phyloP scores from a whole-genome alignment of 2,888 invertebrate species.

The Exephanes ischioxanthus region DNA sequence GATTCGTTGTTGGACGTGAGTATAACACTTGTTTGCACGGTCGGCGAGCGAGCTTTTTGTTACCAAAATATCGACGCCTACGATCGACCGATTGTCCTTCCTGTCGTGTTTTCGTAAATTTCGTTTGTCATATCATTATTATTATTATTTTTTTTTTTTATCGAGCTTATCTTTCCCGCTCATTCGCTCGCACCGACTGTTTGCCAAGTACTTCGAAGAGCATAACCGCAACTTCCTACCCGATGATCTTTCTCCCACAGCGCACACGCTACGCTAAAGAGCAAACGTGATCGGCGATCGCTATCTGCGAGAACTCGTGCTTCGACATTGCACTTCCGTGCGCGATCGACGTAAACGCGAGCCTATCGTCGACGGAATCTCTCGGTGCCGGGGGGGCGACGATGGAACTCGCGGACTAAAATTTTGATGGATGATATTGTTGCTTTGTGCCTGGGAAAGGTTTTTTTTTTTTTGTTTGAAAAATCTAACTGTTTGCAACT shows the following conservation, averaged over 20 bases:
- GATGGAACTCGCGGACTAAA: too few species aligned
- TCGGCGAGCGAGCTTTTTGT: not conserved
- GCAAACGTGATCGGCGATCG: not conserved
- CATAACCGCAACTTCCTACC: slow-evolving; percentile 9
- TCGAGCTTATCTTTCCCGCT: slow-evolving; percentile 15
- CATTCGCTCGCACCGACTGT: not conserved
- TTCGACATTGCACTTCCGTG: too few species aligned
- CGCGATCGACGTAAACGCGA: too few species aligned
- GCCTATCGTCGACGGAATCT: too few species aligned
- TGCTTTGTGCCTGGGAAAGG: too few species aligned
- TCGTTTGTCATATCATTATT: too few species aligned
- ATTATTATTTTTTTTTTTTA: not conserved
- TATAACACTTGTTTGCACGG: slow-evolving; percentile 3
- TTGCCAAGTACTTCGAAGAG: not conserved
- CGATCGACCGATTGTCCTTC: too few species aligned
- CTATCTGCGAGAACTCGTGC: not conserved
- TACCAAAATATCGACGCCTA: not conserved
- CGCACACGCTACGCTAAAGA: not conserved
- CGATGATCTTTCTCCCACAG: not conserved
- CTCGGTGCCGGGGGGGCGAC: too few species aligned
- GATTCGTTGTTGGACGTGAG: slow-evolving; percentile 54
- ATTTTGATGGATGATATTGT: too few species aligned
- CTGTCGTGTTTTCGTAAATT: not conserved
- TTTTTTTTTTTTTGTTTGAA: too few species aligned
- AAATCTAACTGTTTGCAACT: too few species aligned